Conservation (phyloP, 2,888 invertebrate species). For the Allacma fusca region DNA sequence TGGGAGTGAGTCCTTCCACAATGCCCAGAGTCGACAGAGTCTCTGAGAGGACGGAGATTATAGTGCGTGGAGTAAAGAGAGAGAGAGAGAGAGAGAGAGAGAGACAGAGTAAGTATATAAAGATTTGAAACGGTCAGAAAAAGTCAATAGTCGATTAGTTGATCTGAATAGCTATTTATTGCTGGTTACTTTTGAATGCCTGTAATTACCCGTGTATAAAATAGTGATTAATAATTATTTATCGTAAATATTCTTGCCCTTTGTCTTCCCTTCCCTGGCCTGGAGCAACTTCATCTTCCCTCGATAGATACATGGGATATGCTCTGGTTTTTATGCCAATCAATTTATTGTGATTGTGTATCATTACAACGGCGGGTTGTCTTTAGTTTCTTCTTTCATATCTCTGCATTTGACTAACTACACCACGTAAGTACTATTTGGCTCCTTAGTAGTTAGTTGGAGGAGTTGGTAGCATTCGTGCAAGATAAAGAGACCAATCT, state of each 20-base stretch:
- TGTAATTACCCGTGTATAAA: conserved; percentile 35
- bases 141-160: conserved; percentile 27
- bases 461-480: conserved; percentile 2
- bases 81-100: too few relatives aligned
- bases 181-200: conserved; percentile 27
- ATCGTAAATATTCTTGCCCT: conserved; percentile 27
- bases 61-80: too few relatives aligned
- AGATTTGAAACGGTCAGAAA: background rate
- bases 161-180: conserved; percentile 28
- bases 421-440: conserved; percentile 8
- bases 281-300: background rate
- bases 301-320: background rate
- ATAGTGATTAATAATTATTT: conserved; percentile 37
- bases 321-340: conserved; percentile 22
- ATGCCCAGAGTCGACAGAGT: too few relatives aligned
- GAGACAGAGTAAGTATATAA: too few relatives aligned
- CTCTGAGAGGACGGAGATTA: too few relatives aligned
- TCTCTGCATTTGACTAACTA: conserved; percentile 9
- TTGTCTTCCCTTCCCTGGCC: conserved; percentile 11
- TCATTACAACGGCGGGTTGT: conserved; percentile 25
- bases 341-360: conserved; percentile 31
- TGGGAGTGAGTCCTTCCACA: too few relatives aligned
- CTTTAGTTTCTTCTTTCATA: conserved; percentile 22
- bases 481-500: background rate
- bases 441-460: background rate